Base-by-base conservation (phyloP, 2,797 vertebrate genomes). In the Acanthopagrus latus region DNA sequence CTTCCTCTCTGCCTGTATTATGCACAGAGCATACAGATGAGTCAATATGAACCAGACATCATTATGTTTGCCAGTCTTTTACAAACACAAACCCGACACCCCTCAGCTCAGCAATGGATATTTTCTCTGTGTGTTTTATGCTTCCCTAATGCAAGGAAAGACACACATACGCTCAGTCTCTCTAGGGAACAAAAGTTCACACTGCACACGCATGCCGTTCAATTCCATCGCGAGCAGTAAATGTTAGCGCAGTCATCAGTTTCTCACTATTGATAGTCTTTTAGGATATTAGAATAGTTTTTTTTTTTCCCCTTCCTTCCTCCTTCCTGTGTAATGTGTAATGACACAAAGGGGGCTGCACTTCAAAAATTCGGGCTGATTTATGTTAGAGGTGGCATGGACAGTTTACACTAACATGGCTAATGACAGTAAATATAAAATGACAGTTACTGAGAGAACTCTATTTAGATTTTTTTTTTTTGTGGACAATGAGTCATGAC, bases 51-150 rank as follows among this genome's bases (percentile, higher is more conserved):
- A 89, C 77, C 68, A 82, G 74, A 51, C 77, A 50, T 85, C 63
- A 66, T 72, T 77, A 77, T 77, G 57, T 81, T 82, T 79, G 62
- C 43, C 38, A 67, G 51, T 52, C 80, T 57, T 80, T 68, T 80
- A 52, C 58, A 82, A 89, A 86, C 58, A 82, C 48, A 80, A 74
- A 82, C 76, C 66, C 62, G 18, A 72, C 81, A 77, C 74, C 82
- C 76, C 64, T 74, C 16, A 0, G 86, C 82, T 68, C 64, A 74
- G 79, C 77, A 71, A 76, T 84, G 82, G 86, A 87, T 84, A 83
- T 82, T 73, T 80, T 65, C 60, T 21, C 65, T 50, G 64, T 5
- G 1, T 65, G 52, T 65, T 71, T 83, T 74, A 66, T 59, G 64
- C 72, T 69, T 41, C 54, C 68, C 50, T 10, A 29, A 38, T 77